A percentile compares a stretch with the other conserved stretches of the same genome.
These are phyloP conservation scores for Parnassius mnemosyne DNA, from an alignment of 2,888 invertebrate genomes.

Conservation along the genomic window DNA sequence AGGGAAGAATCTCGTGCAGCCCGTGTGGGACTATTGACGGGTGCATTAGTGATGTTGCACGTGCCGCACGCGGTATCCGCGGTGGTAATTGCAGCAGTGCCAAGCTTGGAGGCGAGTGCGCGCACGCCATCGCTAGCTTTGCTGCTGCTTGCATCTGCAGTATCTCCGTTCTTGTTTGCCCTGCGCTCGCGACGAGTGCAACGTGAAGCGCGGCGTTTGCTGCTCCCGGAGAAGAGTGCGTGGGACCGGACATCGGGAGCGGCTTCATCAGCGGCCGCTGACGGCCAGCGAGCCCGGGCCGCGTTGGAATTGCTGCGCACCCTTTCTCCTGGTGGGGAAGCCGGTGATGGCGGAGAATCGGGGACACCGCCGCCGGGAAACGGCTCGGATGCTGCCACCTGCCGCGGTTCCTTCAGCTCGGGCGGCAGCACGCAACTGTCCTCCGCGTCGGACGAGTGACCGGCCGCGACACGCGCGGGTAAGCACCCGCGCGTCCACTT, in stretches of 20 bases:
- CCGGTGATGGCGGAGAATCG: slow-evolving; percentile 44
- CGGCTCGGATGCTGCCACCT: slow-evolving; percentile 76
- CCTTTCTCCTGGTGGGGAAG: slow-evolving; percentile 68
- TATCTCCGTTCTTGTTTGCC: slow-evolving; percentile 88
- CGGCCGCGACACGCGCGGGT: slow-evolving; percentile 40
- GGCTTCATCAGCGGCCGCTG: slow-evolving; percentile 78
- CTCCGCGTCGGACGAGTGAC: slow-evolving; percentile 82
- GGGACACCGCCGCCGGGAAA: slow-evolving; percentile 44
- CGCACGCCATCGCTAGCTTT: slow-evolving; percentile 76
- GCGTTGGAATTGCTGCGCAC: slow-evolving; percentile 67
- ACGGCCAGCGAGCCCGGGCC: slow-evolving; percentile 72
- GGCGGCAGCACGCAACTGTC: slow-evolving; percentile 83
- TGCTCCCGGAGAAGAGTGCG: slow-evolving; percentile 70
- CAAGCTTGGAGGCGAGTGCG: slow-evolving; percentile 70
- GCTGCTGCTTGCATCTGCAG: slow-evolving; percentile 82
- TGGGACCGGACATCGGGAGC: slow-evolving; percentile 77
- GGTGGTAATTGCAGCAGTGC: slow-evolving; percentile 70
- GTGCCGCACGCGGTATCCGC: slow-evolving; percentile 82
- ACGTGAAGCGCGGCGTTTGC: slow-evolving; percentile 63
- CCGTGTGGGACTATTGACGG: slow-evolving; percentile 83
- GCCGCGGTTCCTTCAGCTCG: slow-evolving; percentile 83
- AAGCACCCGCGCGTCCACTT: slow-evolving; percentile 56
- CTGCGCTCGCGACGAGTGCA: slow-evolving; percentile 85
- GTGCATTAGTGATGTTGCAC: slow-evolving; percentile 87
- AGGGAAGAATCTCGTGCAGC: slow-evolving; percentile 94